Base-by-base conservation (phyloP, 2,113 vertebrate species). In the Takifugu flavidus region DNA sequence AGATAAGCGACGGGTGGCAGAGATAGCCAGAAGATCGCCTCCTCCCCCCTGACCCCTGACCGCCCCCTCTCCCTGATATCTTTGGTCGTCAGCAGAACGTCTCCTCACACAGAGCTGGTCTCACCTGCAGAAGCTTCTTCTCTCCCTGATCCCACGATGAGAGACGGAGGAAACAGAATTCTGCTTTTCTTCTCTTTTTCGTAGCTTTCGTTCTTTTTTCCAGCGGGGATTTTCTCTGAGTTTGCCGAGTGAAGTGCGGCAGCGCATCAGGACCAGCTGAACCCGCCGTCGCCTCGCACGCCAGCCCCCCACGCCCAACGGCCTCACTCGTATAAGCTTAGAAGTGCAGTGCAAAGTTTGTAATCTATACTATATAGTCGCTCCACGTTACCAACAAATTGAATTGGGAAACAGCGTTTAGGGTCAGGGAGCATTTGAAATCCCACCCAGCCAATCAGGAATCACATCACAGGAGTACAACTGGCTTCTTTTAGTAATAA, bases 1-100 rank as follows among this genome's bases (percentile, higher is more conserved):
- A 93, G 60, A 65, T 88, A 42, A 74, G 62, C 1, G 91, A 93
- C 5, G 53, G 85, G 54, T 97, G 95, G 95, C 92, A 92, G 49
- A 94, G 94, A 93, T 97, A 96, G 85, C 88, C 62, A 53, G 12
- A 39, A 14, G 53, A 54, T 75, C 53, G 58, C 27, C 56, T 71
- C 27, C 64, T 53, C 50, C 57, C 20, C 20, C 46, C 49, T 25
- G 5, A n/a, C 56, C 31, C 25, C 46, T 20, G 20, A 20, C 20
- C 20, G 20, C 20, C 20, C 20, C 20, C 20, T 20, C 20, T 20
- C 20, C 20, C 20, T 20, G 20, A 20, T 20, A 20, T 20, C 20
- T 20, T 20, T 20, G 20, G 3, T 79, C 76, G 72, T 68, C 70
- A 31, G 29, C 29, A 39, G 8, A 39, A 39, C 11, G 70, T 77